These are phyloP conservation scores for Meteorus colon DNA, from an alignment of 2,888 invertebrate genomes.

Conservation along the genomic window DNA sequence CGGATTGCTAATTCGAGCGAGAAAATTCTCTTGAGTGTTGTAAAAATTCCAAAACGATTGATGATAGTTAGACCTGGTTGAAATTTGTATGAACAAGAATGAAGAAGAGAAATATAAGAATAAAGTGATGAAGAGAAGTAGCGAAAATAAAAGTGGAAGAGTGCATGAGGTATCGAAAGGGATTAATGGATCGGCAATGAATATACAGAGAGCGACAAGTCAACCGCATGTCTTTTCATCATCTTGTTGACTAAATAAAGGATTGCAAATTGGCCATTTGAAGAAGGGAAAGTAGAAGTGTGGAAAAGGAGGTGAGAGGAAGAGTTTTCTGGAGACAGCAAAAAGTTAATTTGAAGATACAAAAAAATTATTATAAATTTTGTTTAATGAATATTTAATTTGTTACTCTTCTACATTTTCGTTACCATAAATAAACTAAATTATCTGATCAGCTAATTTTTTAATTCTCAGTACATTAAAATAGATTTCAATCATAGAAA, in stretches of 20 bases:
- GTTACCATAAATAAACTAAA: too few relatives aligned
- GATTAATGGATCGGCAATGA: constrained; percentile 8
- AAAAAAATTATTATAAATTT: background rate
- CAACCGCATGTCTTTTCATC: constrained; percentile 56
- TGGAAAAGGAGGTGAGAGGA: too few relatives aligned
- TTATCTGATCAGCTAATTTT: too few relatives aligned
- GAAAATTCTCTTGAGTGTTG: constrained; percentile 52
- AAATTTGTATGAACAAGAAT: too few relatives aligned
- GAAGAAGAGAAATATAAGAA: background rate
- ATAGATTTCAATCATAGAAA: too few relatives aligned
- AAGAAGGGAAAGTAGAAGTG: background rate
- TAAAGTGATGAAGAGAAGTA: background rate
- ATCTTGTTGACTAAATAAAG: constrained; percentile 71
- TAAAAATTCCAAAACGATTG: constrained; percentile 42
- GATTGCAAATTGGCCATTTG: constrained; percentile 60
- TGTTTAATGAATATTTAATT: too few relatives aligned
- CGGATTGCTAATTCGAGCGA: constrained; percentile 54
- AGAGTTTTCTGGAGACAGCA: too few relatives aligned
- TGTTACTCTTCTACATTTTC: too few relatives aligned
- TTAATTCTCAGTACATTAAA: too few relatives aligned
- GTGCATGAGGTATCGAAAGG: background rate
- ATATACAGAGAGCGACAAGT: constrained; percentile 40
- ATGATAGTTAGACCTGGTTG: background rate
- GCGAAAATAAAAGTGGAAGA: constrained; percentile 14
- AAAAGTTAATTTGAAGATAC: background rate